phyloP scores from a whole-genome alignment of 2,113 vertebrate species.

The Tapirus terrestris region DNA sequence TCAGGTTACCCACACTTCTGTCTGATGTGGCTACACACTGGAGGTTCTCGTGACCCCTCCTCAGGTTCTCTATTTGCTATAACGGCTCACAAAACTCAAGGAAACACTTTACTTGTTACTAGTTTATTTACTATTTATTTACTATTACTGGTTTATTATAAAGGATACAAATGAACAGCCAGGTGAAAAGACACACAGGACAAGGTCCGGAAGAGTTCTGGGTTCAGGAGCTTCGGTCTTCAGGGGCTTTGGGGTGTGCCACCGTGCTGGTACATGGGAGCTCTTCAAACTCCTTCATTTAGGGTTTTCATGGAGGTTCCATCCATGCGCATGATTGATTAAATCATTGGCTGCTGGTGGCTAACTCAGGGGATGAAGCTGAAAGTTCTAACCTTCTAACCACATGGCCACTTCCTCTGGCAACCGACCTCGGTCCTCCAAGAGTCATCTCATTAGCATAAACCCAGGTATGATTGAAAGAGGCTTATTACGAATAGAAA shows the following conservation, averaged over 20 bases:
- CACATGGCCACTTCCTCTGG: not conserved
- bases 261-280: not conserved
- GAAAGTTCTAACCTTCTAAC: not conserved
- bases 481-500: not conserved
- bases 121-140: not conserved
- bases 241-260: not conserved
- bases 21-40: not conserved
- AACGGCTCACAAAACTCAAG: not conserved
- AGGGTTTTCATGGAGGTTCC: not conserved
- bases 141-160: not conserved
- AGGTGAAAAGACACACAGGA: not conserved
- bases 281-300: not conserved
- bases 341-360: not conserved
- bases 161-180: not conserved
- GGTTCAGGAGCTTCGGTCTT: not conserved
- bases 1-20: not conserved
- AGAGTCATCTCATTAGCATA: not conserved
- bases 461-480: not conserved
- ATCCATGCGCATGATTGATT: not conserved
- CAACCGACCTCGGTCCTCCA: not conserved
- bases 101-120: not conserved
- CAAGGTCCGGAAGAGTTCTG: not conserved
- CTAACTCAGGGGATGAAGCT: not conserved
- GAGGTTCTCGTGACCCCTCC: not conserved
- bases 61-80: not conserved